These are phyloP conservation scores for Nasua narica DNA, from an alignment of 2,797 vertebrate genomes.

Conservation along the genomic window DNA sequence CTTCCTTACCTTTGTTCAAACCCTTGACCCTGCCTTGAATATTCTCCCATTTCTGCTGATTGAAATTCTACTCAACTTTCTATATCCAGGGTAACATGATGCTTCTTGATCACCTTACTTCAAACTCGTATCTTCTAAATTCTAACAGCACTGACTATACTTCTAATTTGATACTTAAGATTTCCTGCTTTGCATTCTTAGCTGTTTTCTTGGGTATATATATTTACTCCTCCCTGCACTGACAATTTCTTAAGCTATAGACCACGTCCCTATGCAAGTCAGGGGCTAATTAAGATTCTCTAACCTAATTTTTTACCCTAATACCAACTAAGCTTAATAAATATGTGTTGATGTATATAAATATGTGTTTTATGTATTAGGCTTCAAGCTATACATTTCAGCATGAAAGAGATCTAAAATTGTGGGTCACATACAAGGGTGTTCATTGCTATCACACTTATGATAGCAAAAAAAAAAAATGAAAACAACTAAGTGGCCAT, in stretches of 20 bases:
- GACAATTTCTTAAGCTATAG: neutral
- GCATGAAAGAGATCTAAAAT: constrained; percentile 7
- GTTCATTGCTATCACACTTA: neutral
- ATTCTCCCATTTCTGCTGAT: neutral
- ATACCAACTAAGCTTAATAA: neutral
- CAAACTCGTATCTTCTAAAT: neutral
- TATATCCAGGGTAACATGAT: constrained; percentile 5
- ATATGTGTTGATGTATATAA: constrained; percentile 9
- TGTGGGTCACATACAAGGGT: neutral
- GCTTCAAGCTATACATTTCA: neutral
- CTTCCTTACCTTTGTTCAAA: neutral
- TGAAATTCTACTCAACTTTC: neutral
- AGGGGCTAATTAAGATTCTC: constrained; percentile 32
- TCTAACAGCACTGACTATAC: neutral
- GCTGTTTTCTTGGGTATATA: neutral
- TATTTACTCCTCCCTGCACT: neutral
- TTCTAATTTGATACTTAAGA: neutral
- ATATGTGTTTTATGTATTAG: constrained; percentile 10
- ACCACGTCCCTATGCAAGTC: neutral
- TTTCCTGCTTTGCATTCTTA: neutral
- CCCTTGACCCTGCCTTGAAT: neutral
- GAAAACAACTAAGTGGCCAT: neutral
- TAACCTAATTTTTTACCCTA: neutral
- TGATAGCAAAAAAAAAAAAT: neutral
- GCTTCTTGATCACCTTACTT: neutral